These are phyloP conservation scores for Tapera naevia DNA, from an alignment of 2,797 vertebrate species.

Conservation along the genomic window DNA sequence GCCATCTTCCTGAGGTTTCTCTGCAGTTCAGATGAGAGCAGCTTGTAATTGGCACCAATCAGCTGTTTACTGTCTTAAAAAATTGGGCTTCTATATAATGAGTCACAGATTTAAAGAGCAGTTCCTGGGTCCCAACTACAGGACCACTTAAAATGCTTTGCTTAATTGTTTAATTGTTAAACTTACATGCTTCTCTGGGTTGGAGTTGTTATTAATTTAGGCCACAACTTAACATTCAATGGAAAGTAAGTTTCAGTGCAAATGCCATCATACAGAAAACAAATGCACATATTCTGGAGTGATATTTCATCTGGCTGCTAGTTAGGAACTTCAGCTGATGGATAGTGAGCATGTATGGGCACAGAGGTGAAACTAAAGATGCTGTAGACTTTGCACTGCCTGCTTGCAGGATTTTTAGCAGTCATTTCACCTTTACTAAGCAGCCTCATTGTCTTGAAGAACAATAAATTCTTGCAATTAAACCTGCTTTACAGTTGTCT, in stretches of 20 bases:
- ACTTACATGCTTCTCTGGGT: not conserved
- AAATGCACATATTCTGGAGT: not conserved
- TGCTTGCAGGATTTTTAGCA: not conserved
- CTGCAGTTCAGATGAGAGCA: not conserved
- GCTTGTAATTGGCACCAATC: not conserved
- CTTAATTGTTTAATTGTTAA: not conserved
- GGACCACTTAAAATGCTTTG: not conserved
- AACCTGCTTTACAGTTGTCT: not conserved
- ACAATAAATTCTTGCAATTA: not conserved
- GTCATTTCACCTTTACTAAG: not conserved
- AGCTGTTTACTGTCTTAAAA: not conserved
- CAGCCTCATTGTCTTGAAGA: not conserved
- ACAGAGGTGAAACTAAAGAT: not conserved
- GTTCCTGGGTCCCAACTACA: not conserved
- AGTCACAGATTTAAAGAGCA: not conserved
- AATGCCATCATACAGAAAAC: not conserved
- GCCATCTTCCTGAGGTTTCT: not conserved
- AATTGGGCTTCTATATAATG: not conserved
- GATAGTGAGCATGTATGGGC: not conserved
- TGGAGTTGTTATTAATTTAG: not conserved
- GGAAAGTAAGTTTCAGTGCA: not conserved
- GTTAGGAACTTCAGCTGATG: not conserved
- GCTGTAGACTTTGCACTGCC: not conserved
- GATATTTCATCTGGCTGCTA: not conserved
- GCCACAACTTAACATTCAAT: not conserved